Percentiles rank a stretch among this genome's conserved stretches.
Conservation (phyloP, 2,113 vertebrate genomes). For the Craseonycteris thonglongyai region DNA sequence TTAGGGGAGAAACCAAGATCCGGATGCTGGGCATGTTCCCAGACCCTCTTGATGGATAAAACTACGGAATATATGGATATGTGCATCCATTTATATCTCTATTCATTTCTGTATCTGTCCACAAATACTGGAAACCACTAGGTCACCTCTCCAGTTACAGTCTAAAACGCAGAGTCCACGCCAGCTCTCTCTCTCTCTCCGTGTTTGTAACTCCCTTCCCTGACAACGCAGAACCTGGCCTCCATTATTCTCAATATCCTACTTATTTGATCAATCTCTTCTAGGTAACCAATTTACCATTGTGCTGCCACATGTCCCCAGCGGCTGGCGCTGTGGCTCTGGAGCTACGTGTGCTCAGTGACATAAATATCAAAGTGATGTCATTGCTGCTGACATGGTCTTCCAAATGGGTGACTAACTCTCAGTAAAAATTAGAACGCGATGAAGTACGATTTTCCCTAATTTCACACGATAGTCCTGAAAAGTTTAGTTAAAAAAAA, state of each 20-base stretch:
- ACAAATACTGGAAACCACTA: not conserved
- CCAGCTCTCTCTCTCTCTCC: no score
- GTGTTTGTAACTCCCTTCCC: no score
- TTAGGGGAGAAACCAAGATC: not conserved
- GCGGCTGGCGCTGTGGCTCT: not conserved
- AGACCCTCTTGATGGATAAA: not conserved
- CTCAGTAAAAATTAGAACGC: not conserved
- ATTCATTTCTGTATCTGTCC: not conserved
- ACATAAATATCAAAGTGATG: not conserved
- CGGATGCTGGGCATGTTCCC: not conserved
- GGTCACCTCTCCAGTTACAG: not conserved
- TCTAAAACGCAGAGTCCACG: not conserved
- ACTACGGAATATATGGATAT: fast-evolving
- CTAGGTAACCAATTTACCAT: not conserved
- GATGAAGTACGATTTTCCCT: not conserved
- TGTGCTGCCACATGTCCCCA: no score
- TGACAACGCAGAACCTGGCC: not conserved
- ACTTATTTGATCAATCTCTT: not conserved
- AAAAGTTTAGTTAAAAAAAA: not conserved
- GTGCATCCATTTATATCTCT: no score
- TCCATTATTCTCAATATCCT: no score
- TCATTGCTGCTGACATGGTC: not conserved
- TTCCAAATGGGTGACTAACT: not conserved
- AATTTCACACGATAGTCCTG: not conserved
- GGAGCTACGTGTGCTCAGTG: not conserved